These are phyloP conservation scores for Sesia apiformis DNA, from an alignment of 2,888 invertebrate genomes.

Conservation along the genomic window DNA sequence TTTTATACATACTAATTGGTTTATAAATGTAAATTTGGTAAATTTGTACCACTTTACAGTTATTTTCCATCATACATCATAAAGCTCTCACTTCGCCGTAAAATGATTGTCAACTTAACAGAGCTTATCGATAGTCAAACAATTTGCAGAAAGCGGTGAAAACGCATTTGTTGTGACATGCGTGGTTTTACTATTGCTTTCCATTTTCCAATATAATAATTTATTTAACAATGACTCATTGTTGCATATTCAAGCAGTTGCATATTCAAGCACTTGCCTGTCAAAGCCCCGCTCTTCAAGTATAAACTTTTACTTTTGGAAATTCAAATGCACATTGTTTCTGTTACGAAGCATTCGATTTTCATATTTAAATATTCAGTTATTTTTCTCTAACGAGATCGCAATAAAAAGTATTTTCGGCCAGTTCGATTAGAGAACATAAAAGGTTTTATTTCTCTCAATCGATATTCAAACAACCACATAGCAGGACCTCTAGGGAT, in stretches of 20 bases:
- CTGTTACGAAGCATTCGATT: too few species aligned
- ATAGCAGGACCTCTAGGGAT: conserved; percentile 1
- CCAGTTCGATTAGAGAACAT: too few species aligned
- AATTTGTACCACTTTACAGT: too few species aligned
- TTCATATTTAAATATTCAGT: too few species aligned
- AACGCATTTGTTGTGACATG: conserved; percentile 21
- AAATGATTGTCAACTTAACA: neutral
- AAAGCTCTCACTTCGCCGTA: neutral
- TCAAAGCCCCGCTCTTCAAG: neutral
- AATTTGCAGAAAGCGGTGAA: conserved; percentile 31
- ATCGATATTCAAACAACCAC: conserved; percentile 2
- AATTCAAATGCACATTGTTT: neutral
- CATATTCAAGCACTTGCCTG: neutral
- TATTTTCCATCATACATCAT: too few species aligned
- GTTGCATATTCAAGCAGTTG: conserved; percentile 14
- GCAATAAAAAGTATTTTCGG: too few species aligned
- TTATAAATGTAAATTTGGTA: too few species aligned
- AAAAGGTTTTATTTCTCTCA: neutral
- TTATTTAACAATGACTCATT: conserved; percentile 20
- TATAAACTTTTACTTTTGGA: conserved; percentile 1
- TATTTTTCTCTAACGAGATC: too few species aligned
- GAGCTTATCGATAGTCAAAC: neutral
- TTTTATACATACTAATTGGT: too few species aligned
- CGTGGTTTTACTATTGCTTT: conserved; percentile 13
- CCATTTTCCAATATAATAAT: conserved; percentile 12